Evolutionary conservation across 2,797 vertebrate species (phyloP), one percentile per base, ranked within the genome.

Genomic region (Aplochiton taeniatus): DNA sequence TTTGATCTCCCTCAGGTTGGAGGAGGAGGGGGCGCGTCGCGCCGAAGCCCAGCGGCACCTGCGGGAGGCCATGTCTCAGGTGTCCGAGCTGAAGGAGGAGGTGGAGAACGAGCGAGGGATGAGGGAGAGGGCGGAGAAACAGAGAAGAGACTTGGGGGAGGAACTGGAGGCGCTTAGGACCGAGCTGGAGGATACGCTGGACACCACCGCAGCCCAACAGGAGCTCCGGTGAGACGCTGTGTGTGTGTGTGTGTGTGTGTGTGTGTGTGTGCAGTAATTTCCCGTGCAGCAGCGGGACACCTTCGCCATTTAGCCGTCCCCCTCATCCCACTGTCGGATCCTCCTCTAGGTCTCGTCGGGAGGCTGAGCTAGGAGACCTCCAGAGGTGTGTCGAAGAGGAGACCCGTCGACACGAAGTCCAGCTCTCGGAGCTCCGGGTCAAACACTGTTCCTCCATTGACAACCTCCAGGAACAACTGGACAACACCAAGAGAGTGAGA

Each of bases 201-300:
- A 96, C 79, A 95, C 94, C 44, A 97, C 95, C 4, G 95, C 95
- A 0, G 88, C 95, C 0, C 95, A 97, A 83, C 95, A 95, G 82
- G 95, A 97, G 78, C 92, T 97, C 14, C 90, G 95, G 95, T 95
- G 16, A 61, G 77, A 42, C 0, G 58, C n/a, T 59, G 63, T 57
- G 59, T 63, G 45, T 50, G 61, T 17, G 20, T 16, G 19, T 55
- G 41, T 19, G n/a, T 20, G 63, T 19, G 9, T 46, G 62, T 44
- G 42, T 44, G 43, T 44, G n/a, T n/a, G 53, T 51, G 11, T 16
- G 20, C 31, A 4, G 14, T 9, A 9, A 16, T 16, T 18, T 53
- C 51, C 16, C 16, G n/a, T 17, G 19, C n/a, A 17, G 51, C n/a
- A 17, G 51, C 19, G 19, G 4, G 11, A 3, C 51, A 14, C 19